Percentiles rank a stretch among this genome's conserved stretches.
Conservation (phyloP, 2,888 invertebrate genomes). For the Melanophora roralis region DNA sequence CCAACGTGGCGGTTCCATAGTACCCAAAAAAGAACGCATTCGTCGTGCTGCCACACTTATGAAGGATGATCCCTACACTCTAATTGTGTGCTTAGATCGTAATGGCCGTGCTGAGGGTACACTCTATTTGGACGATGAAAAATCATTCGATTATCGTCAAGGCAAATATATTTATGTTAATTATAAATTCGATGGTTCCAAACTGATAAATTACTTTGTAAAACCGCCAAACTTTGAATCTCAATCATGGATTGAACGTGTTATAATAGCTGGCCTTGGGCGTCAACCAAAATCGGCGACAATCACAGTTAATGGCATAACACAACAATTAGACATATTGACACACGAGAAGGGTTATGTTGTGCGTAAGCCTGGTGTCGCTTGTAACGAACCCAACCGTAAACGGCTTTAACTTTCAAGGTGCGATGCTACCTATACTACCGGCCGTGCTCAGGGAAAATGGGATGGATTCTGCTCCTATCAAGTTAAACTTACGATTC, state of each 20-base stretch:
- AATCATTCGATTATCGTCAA: constrained; percentile 88
- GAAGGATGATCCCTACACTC: constrained; percentile 94
- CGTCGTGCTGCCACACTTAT: constrained; percentile 90
- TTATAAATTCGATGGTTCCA: constrained; percentile 81
- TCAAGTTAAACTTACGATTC: no score
- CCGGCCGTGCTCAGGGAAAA: no score
- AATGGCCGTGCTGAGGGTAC: constrained; percentile 85
- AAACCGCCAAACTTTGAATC: constrained; percentile 85
- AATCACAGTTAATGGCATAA: constrained; percentile 77
- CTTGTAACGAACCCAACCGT: no score
- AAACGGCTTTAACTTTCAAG: no score
- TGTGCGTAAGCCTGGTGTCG: constrained; percentile 91
- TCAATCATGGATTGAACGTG: constrained; percentile 91
- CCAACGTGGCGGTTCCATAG: constrained; percentile 93
- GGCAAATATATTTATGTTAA: constrained; percentile 85
- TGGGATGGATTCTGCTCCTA: no score
- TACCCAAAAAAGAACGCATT: constrained; percentile 93
- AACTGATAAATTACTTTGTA: constrained; percentile 83
- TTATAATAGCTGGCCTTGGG: constrained; percentile 88
- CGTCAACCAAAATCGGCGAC: constrained; percentile 83
- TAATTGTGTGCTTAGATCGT: constrained; percentile 88
- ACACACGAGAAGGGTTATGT: constrained; percentile 84
- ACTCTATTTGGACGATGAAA: constrained; percentile 94
- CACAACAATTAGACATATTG: constrained; percentile 82
- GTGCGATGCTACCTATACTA: no score